Conservation (phyloP, 64 coral and sea anemone species). For the Platygyra sinensis region DNA sequence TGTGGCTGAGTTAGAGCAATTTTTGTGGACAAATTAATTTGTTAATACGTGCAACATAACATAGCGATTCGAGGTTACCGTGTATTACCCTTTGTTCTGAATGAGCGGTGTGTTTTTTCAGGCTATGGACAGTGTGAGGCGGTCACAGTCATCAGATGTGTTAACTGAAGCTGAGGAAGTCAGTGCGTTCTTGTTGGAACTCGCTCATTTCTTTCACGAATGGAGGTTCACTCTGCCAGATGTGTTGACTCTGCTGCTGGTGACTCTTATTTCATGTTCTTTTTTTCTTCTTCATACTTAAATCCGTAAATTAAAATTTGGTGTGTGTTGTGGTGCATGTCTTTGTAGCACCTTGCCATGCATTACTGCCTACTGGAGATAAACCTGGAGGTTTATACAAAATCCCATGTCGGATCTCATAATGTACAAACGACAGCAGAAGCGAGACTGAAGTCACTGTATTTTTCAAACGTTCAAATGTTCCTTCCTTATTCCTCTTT, state of each 20-base stretch:
- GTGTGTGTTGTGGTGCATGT: neutral
- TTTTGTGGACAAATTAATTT: too few relatives aligned
- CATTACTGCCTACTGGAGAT: too few relatives aligned
- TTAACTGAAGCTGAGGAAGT: conserved; percentile 88
- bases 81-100: too few relatives aligned
- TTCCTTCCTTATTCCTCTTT: neutral
- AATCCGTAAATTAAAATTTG: neutral
- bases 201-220: conserved; percentile 75
- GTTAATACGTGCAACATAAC: too few relatives aligned
- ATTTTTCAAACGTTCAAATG: neutral
- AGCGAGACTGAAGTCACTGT: too few relatives aligned
- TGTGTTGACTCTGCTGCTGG: conserved; percentile 70
- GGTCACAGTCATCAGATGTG: conserved; percentile 57
- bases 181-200: conserved; percentile 81
- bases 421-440: neutral
- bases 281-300: neutral
- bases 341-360: too few relatives aligned
- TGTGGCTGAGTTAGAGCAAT: too few relatives aligned
- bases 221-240: conserved; percentile 89
- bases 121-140: conserved; percentile 72
- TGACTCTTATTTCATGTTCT: conserved; percentile 3
- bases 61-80: too few relatives aligned
- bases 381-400: too few relatives aligned
- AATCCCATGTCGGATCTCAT: neutral
- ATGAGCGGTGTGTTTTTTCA: conserved; percentile 19